Evolutionary conservation across 2,113 vertebrate genomes (phyloP), one percentile per base, ranked within the genome.

Genomic region (Eudyptes chrysolophus): DNA sequence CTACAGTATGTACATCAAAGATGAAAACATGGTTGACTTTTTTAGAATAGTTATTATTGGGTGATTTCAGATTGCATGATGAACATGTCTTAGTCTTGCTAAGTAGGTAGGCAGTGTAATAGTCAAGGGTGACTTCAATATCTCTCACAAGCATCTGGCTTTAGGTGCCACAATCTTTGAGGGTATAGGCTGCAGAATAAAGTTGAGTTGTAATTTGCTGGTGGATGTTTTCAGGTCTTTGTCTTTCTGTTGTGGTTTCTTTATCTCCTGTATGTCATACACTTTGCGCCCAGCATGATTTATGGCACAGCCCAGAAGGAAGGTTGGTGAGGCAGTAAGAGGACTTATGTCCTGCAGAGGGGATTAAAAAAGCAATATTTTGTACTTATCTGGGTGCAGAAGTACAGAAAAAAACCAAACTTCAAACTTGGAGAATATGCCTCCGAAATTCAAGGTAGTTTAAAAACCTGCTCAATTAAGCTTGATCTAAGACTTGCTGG

Each of bases 21-120:
- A 96, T 70, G 87, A 97, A 97, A 96, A 97, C 3, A 89, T 94
- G 81, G 91, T 84, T 85, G 82, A 68, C 89, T 96, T 83, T 96
- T 97, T 97, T 97, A 94, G 96, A 94, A 74, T 85, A 91, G 87
- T 95, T 97, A 96, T 96, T 97, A 97, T 93, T 96, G 94, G 96
- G 88, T 85, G 75, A 92, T 93, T 97, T 96, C 87, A 90, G 87
- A 95, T 87, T 95, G 87, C 89, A 92, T 77, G 96, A 93, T 88
- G 90, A 94, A 94, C 89, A 80, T 89, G 87, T 36, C 36, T 36
- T 36, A 84, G 42, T 74, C 64, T 89, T 93, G 79, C 46, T 75
- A 94, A 96, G 78, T 65, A 94, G 38, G 68, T 96, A 92, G 80
- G 74, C 65, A 96, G 49, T 82, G 32, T 79, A 65, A 85, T 30